phyloP scores from a whole-genome alignment of 2,113 vertebrate species.

The Nettapus auritus region DNA sequence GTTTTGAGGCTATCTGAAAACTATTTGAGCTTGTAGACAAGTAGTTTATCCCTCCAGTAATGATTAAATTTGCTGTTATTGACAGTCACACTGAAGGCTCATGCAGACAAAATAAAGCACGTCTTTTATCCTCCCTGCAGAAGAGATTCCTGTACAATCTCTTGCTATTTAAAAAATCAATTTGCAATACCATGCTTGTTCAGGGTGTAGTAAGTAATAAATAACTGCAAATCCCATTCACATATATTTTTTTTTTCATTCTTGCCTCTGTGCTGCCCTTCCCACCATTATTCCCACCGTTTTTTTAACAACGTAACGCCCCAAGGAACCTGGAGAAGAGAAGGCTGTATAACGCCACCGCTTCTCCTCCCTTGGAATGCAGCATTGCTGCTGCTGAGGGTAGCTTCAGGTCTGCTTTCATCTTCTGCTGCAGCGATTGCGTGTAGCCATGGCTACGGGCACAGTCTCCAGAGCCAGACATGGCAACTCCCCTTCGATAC shows the following conservation, averaged over 20 bases:
- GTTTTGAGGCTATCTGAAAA: slow-evolving; percentile 23
- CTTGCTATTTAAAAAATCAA: not conserved
- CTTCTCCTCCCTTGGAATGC: not conserved
- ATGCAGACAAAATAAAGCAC: not conserved
- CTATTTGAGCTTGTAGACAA: not conserved
- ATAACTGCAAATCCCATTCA: not conserved
- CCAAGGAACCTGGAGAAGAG: not conserved
- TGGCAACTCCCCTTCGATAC: not conserved
- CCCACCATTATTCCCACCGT: not conserved
- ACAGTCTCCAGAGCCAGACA: not conserved
- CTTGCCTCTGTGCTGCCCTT: not conserved
- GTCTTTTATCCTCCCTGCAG: not conserved
- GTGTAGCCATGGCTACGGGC: slow-evolving; percentile 9
- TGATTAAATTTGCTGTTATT: not conserved
- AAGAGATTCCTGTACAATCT: not conserved
- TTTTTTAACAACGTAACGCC: not conserved
- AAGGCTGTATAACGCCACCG: fast-evolving
- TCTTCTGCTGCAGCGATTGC: not conserved
- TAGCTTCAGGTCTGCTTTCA: not conserved
- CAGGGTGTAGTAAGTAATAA: not conserved
- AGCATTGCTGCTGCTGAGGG: not conserved
- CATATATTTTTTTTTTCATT: not conserved
- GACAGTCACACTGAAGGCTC: not conserved
- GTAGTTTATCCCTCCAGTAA: slow-evolving; percentile 21
- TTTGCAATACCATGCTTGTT: slow-evolving; percentile 4